These are phyloP conservation scores for Dryocosmus kuriphilus DNA, from an alignment of 2,888 invertebrate species.

Conservation along the genomic window DNA sequence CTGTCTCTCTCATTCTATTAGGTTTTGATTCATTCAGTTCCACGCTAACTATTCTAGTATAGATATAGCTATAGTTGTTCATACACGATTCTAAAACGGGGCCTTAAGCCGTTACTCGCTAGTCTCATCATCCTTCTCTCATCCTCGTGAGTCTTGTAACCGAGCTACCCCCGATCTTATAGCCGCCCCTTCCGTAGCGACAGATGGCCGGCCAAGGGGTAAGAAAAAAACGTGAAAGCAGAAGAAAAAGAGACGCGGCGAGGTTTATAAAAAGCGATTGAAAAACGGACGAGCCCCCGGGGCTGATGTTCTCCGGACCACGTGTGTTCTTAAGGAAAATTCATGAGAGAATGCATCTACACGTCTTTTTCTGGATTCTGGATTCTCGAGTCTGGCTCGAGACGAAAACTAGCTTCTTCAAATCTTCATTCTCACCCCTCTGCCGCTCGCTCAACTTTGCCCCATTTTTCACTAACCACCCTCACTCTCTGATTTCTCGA, in stretches of 20 bases:
- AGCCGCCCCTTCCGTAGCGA: constrained; percentile 78
- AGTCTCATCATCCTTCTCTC: constrained; percentile 56
- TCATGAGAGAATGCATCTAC: constrained; percentile 62
- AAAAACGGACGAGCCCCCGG: constrained; percentile 65
- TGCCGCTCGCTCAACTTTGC: constrained; percentile 48
- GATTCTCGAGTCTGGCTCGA: constrained; percentile 1
- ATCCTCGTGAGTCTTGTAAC: constrained; percentile 48
- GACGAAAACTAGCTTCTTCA: neutral
- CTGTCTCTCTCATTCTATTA: constrained; percentile 55
- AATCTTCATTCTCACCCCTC: constrained; percentile 52
- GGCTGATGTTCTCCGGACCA: constrained; percentile 66
- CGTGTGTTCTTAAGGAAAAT: constrained; percentile 69
- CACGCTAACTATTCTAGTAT: constrained; percentile 22
- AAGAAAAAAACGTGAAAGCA: constrained; percentile 74
- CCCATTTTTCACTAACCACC: constrained; percentile 20
- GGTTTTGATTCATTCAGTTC: constrained; percentile 51
- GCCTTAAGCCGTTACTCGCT: constrained; percentile 72
- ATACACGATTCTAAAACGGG: constrained; percentile 42
- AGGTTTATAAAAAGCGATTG: constrained; percentile 75
- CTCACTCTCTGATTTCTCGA: constrained; percentile 65
- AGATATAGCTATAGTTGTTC: neutral
- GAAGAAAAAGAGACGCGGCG: constrained; percentile 63
- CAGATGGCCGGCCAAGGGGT: constrained; percentile 80
- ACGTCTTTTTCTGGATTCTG: constrained; percentile 52
- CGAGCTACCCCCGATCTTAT: constrained; percentile 72